Evolutionary conservation across 2,888 invertebrate species (phyloP).

Genomic region (Tiliacea citrago): DNA sequence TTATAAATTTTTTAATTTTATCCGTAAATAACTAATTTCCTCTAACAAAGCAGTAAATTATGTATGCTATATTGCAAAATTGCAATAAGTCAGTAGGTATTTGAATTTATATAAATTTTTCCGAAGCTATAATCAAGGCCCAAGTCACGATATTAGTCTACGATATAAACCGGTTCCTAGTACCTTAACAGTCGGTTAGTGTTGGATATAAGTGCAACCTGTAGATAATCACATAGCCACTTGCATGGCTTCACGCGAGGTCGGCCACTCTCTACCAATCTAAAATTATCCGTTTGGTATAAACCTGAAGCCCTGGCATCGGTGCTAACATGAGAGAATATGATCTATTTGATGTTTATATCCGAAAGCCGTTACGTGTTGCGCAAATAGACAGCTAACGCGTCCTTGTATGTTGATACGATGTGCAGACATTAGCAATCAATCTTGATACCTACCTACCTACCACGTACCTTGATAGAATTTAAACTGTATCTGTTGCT

Average conservation of each 20-base stretch:
- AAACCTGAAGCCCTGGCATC: constrained; percentile 70
- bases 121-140: constrained; percentile 19
- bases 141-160: constrained; percentile 7
- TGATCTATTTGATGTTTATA: constrained; percentile 69
- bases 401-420: constrained; percentile 33
- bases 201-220: constrained; percentile 72
- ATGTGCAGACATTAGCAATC: constrained; percentile 48
- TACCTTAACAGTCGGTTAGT: constrained; percentile 60
- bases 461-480: constrained; percentile 18
- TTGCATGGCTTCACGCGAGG: constrained; percentile 82
- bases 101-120: constrained; percentile 25
- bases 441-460: constrained; percentile 23
- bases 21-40: constrained; percentile 44
- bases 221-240: constrained; percentile 70
- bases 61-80: constrained; percentile 36
- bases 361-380: constrained; percentile 59
- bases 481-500: constrained; percentile 25
- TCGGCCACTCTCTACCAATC: constrained; percentile 69
- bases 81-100: constrained; percentile 31
- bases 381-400: constrained; percentile 61
- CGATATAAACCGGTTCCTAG: constrained; percentile 41
- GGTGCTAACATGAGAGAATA: constrained; percentile 52
- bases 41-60: constrained; percentile 47
- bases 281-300: constrained; percentile 77
- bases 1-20: too few species aligned